These are phyloP conservation scores for Nansenia antarctica DNA, from an alignment of 2,113 vertebrate species.

Conservation along the genomic window DNA sequence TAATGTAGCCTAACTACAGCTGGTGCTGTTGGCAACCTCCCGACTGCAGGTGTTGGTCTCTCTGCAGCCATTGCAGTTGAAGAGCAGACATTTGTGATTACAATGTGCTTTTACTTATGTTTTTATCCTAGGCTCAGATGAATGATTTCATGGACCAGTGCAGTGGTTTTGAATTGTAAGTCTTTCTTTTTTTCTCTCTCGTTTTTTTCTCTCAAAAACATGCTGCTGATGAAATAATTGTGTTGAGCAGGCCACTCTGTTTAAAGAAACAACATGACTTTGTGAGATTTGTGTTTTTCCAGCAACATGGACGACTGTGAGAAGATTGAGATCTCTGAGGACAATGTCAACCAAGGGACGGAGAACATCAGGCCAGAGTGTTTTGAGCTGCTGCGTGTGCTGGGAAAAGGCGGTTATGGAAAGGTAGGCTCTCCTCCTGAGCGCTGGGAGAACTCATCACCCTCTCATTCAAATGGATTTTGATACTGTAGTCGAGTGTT, in stretches of 20 bases:
- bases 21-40: neutral
- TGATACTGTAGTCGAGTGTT: neutral
- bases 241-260: neutral
- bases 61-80: neutral
- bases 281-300: constrained; percentile 26
- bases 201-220: neutral
- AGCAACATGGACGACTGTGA: constrained; percentile 99
- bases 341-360: constrained; percentile 96
- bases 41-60: too few relatives aligned
- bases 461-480: neutral
- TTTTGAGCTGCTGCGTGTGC: constrained; percentile 94
- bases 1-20: neutral
- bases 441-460: neutral
- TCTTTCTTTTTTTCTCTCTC: neutral
- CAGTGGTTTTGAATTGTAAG: constrained; percentile 74
- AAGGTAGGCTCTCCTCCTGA: constrained; percentile 79
- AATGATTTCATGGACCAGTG: constrained; percentile 73
- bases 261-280: neutral
- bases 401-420: constrained; percentile 98
- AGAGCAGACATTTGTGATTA: neutral
- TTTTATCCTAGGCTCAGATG: constrained; percentile 48
- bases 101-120: neutral
- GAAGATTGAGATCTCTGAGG: constrained; percentile 98
- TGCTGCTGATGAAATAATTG: neutral
- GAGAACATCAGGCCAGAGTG: constrained; percentile 98